A percentile compares a stretch with the other conserved stretches of the same genome.
Evolutionary conservation across 2,113 vertebrate species (phyloP).

Genomic region (Apaloderma vittatum): DNA sequence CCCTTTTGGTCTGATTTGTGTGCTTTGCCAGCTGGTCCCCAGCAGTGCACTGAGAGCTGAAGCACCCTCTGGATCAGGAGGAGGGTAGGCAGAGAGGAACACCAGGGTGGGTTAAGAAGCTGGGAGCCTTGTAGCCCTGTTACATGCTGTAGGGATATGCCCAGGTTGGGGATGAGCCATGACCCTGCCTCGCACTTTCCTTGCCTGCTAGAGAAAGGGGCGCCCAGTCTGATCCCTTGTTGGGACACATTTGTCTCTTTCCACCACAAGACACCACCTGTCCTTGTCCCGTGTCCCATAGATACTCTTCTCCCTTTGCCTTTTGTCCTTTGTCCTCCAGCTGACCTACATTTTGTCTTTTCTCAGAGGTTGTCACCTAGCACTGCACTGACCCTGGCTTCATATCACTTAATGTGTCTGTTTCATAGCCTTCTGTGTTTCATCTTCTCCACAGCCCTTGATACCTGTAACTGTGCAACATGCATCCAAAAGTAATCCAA

Average conservation of each 20-base stretch:
- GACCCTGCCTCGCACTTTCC: rapidly evolving
- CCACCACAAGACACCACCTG: neutral
- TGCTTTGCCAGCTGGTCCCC: neutral
- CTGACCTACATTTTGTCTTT: neutral
- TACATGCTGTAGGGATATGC: neutral
- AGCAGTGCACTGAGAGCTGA: neutral
- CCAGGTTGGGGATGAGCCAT: rapidly evolving
- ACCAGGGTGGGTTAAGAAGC: rapidly evolving
- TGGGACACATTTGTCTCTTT: neutral
- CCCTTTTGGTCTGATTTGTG: neutral
- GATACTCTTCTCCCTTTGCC: neutral
- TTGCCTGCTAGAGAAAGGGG: neutral
- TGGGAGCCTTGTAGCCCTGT: too few species aligned
- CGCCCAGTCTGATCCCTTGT: rapidly evolving
- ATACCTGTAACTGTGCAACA: neutral
- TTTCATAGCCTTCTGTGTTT: neutral
- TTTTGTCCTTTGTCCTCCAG: neutral
- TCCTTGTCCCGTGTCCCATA: neutral
- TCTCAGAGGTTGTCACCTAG: rapidly evolving
- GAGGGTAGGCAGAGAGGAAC: neutral
- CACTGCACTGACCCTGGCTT: neutral
- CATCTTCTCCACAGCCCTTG: neutral
- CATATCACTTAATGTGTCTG: neutral
- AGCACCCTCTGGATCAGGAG: neutral
- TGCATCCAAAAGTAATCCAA: neutral